Evolutionary conservation across 1,140 invertebrate genomes (phyloP), one percentile per base, ranked within the genome.

Genomic region (Idris sp.): DNA sequence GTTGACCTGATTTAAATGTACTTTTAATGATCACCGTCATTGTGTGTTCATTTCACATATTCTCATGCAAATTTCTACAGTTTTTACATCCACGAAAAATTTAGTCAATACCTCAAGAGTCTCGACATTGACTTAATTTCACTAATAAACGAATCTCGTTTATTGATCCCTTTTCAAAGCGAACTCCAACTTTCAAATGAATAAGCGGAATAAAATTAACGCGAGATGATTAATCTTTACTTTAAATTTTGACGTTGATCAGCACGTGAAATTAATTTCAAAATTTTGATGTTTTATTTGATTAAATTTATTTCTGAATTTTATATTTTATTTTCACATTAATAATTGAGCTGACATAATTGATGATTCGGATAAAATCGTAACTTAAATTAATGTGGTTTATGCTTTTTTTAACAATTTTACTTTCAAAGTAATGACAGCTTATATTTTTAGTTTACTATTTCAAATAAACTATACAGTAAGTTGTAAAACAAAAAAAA

Each of bases 1-100:
- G 56, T 67, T 56, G 62, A 67, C 43, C 41, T 15, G 48, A 54
- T 30, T 65, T 65, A 46, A 48, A 65, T 48, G 25, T 14, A 49
- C 16, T 56, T 67, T 40, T 67, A 67, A 56, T 56, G 62, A 49
- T 33, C 26, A n/a, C 48, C 13, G 19, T 46, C 38, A 48, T 36
- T 51, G 19, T 35, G 7, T 25, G 35, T 40, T 41, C 46, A 33
- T 41, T 51, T 36, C 31, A 16, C 15, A 43, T 35, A 51, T 51
- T 51, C 36, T 16, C 8, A 43, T 51, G 46, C 26, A 43, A 62
- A 62, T 43, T 16, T 7, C 18, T 31, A 11, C 10, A 48, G 13
- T 49, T 61, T 49, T 61, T 49, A 13, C 8, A 18, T 26, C 18
- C 8, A n/a, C n/a, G 25, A 22, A 41, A 44, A 49, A 49, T 38